Evolutionary conservation across 2,888 invertebrate genomes (phyloP).

Genomic region (Nephrotoma appendiculata): DNA sequence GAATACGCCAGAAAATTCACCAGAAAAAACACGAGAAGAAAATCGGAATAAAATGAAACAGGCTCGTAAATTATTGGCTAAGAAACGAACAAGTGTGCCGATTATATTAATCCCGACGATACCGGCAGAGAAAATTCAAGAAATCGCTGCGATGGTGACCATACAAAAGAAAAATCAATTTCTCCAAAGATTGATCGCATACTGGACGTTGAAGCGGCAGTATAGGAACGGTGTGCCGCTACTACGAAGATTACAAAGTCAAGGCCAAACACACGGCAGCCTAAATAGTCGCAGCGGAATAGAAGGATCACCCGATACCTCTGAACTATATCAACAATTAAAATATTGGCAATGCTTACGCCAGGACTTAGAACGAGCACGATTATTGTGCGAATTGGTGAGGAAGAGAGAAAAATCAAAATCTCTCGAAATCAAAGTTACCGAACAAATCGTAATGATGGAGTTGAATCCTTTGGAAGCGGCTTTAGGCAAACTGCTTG

Average conservation of each 20-base stretch:
- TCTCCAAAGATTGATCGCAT: conserved; percentile 78
- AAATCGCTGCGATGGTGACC: conserved; percentile 66
- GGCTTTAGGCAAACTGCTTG: conserved; percentile 60
- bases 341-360: conserved; percentile 90
- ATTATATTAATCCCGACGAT: conserved; percentile 89
- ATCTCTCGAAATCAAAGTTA: conserved; percentile 66
- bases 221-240: conserved; percentile 92
- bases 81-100: conserved; percentile 80
- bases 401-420: conserved; percentile 92
- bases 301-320: conserved; percentile 47
- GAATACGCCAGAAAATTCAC: conserved; percentile 25
- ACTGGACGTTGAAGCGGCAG: conserved; percentile 94
- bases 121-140: conserved; percentile 73
- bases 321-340: conserved; percentile 68
- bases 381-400: conserved; percentile 82
- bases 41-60: conserved; percentile 73
- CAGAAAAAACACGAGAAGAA: conserved; percentile 41
- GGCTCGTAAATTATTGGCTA: conserved; percentile 71
- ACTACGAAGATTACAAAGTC: conserved; percentile 64
- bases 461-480: conserved; percentile 71
- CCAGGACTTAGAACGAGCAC: conserved; percentile 85
- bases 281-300: conserved; percentile 38
- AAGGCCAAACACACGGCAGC: conserved; percentile 34
- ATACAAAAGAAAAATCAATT: conserved; percentile 68
- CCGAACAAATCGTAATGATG: conserved; percentile 66